Base-by-base conservation (phyloP, 2,797 vertebrate species). In the Melanotaenia maccullochi region DNA sequence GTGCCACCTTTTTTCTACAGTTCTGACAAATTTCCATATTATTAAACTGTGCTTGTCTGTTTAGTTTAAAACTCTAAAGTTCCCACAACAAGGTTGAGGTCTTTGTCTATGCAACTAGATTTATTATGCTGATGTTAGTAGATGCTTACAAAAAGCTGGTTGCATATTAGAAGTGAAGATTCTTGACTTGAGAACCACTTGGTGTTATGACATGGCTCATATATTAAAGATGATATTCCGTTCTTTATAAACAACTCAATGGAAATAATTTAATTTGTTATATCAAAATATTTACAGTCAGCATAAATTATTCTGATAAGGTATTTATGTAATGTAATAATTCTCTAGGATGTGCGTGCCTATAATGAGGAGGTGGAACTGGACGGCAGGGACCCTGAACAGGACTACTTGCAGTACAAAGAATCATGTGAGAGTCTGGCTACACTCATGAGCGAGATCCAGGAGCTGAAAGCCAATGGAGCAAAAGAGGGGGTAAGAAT, bases 341-440 rank as follows among this genome's bases (percentile, higher is more conserved):
- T n/a, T 30, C 1, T 61, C 32, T 76, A 99, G 97, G 98, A 99
- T 60, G 90, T 87, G 0, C 91, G 94, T 68, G 93, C 96, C 71
- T 99, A 99, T 81, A 97, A 94, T 0, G 97, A 99, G 81, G 98
- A 99, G 76, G 92, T 94, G 0, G 97, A 99, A 86, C 93, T 99
- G 77, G 97, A 99, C 13, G 82, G 92, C 54, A 93, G 96, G 0
- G 95, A 97, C 87, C 96, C 96, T 40, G 94, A 93, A 84, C 95
- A 96, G 80, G 98, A 99, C 90, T 97, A 95, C 0, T 83, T 90
- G 1, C 94, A 97, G 42, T 99, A 97, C 93, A 97, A 97, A 74
- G 95, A 96, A 73, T 97, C 96, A 0, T 99, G 98, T 89, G 96
- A 97, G 71, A 94, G 94, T 81, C 87, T 99, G 33, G 95, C 96